Evolutionary conservation across 2,113 vertebrate species (phyloP), one percentile per base, ranked within the genome.

Genomic region (Bujurquina vittata): DNA sequence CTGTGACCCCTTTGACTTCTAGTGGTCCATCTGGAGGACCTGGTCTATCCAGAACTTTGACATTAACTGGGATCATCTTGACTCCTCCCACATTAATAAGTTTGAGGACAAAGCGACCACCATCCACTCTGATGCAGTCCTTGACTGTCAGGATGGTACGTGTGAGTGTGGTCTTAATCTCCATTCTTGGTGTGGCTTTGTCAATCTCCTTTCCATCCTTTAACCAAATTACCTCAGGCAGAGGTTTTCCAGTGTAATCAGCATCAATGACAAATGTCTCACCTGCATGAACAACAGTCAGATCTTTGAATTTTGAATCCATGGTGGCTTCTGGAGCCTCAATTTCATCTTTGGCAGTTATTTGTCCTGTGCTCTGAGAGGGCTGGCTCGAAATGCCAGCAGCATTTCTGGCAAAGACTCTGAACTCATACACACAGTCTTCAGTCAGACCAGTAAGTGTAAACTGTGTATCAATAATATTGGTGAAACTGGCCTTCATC

Each of bases 401-500:
- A 90, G 97, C 96, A 91, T 99, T 99, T 94, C 95, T 99, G 88
- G 98, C 98, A 94, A 99, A 96, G 67, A 98, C 95, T 96, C 98
- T 97, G 83, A 98, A 99, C 90, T 99, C 98, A 31, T 99, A 99
- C 77, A 95, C 93, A 76, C 97, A 95, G 87, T 97, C 94, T 94
- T 99, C 98, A 79, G 98, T 97, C 84, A 99, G 96, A 74, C 97
- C 97, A 75, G 95, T 96, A 81, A 97, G 89, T 79, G 96, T 97
- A 92, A 97, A 99, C 91, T 99, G 97, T 74, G 97, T 98, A 69
- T 97, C 97, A 87, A 97, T 93, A 22, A 99, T 96, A 84, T 99
- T 99, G 63, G 98, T 97, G 89, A 99, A 99, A 91, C 97, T 99
- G 84, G 98, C 97, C 94, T 99, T 99, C 98, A 99, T 99, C 98